Base-by-base conservation (phyloP, 2,888 invertebrate species). In the Uropetala carovei region DNA sequence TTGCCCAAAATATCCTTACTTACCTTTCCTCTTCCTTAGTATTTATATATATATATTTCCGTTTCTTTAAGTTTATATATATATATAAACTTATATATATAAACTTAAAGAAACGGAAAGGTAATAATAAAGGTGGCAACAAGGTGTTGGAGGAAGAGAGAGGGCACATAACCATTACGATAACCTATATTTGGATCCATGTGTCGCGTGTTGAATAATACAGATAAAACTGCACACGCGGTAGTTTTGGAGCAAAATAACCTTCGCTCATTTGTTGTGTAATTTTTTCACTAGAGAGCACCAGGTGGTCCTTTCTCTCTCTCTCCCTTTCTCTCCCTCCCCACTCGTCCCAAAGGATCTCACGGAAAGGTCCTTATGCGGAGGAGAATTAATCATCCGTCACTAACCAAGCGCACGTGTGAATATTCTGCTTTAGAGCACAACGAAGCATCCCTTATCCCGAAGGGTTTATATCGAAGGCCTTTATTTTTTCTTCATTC, bases 281-380 rank as follows among this genome's bases (percentile, higher is more conserved):
- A 10, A 75, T 27, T 75, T 43, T 75, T 75, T 75, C 75, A 22
- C 75, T 22, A 27, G 75, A 64, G 60, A 89, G 64, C 64, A 89
- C 89, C 89, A 89, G 89, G 89, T 89, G 89, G 60, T 64, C 64
- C n/a, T 60, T 30, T 83, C 16, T 18, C 43, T 10, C 83, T 30
- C 83, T 83, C 43, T 30, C 43, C 83, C 83, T 83, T 10, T 83
- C 83, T 56, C 22, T 57, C 14, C 59, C 85, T 85, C 4, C 1
- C 4, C 27, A 10, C 86, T 60, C 86, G 27, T 60, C 59, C 30
- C 27, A 86, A 60, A 43, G 64, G 89, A n/a, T n/a, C n/a, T n/a
- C n/a, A n/a, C n/a, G n/a, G n/a, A n/a, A n/a, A n/a, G n/a, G 89
- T 60, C 89, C n/a, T 83, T 83, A 89, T 64, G 64, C 64, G 30